phyloP scores from a whole-genome alignment of 1,140 invertebrate species.

The Leptopilina boulardi region DNA sequence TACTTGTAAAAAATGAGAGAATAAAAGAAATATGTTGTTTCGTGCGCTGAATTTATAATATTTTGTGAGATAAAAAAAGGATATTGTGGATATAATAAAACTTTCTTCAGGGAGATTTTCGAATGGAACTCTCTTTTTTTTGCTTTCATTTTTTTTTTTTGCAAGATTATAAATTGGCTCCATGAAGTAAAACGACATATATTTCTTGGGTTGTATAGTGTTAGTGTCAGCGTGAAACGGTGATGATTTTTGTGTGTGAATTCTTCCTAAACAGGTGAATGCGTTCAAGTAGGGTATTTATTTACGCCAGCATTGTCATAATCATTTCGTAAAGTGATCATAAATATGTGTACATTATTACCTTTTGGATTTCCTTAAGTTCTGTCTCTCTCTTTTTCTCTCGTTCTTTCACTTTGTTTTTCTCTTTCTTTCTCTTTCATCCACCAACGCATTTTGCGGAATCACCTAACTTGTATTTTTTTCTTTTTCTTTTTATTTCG shows the following conservation, averaged over 20 bases:
- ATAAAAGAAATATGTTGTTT: too few species aligned
- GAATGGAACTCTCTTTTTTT: background rate
- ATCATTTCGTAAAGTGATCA: conserved; percentile 60
- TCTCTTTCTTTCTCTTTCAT: conserved; percentile 39
- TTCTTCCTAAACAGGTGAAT: conserved; percentile 47
- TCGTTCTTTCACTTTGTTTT: conserved; percentile 35
- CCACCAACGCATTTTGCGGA: conserved; percentile 12
- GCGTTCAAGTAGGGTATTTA: conserved; percentile 56
- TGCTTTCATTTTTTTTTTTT: too few species aligned
- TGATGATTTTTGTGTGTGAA: conserved; percentile 31
- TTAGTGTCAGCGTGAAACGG: conserved; percentile 54
- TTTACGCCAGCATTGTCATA: conserved; percentile 61
- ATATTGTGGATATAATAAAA: conserved; percentile 37
- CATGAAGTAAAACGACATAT: background rate
- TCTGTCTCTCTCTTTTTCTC: conserved; percentile 32
- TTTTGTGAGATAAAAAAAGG: background rate
- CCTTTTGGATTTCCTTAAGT: conserved; percentile 42
- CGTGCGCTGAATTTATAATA: too few species aligned
- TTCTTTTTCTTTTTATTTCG: conserved; percentile 45
- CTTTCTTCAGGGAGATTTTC: conserved; percentile 34
- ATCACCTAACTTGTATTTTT: background rate
- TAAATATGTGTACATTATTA: conserved; percentile 61
- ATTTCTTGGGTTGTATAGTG: conserved; percentile 57
- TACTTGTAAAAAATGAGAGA: too few species aligned
- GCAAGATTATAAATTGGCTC: conserved; percentile 23